These are phyloP conservation scores for Callyntrura sp. DNA, from an alignment of 2,888 invertebrate genomes.

Conservation along the genomic window DNA sequence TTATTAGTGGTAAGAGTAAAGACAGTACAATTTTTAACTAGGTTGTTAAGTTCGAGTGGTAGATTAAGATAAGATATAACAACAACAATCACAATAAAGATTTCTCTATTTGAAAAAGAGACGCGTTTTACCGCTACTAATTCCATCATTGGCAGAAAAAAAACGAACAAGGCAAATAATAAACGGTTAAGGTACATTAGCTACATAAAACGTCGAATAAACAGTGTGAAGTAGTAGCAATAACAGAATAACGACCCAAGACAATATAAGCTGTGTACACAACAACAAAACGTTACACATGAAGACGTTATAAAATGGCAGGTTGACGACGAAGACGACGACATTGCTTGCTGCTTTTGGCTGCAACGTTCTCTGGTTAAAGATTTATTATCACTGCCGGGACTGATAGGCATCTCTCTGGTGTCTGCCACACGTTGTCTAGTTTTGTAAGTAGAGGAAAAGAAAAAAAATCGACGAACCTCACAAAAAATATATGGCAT, in stretches of 20 bases:
- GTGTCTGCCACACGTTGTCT: slow-evolving; percentile 7
- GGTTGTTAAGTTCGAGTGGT: neutral
- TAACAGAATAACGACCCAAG: neutral
- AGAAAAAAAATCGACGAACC: too few species aligned
- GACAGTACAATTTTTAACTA: neutral
- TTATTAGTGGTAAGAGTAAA: neutral
- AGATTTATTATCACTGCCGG: slow-evolving; percentile 59
- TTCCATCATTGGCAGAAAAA: slow-evolving; percentile 23
- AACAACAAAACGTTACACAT: too few species aligned
- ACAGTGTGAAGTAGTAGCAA: neutral
- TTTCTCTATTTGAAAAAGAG: slow-evolving; percentile 18
- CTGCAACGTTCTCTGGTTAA: neutral
- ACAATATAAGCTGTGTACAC: too few species aligned
- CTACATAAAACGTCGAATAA: too few species aligned
- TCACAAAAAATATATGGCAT: slow-evolving; percentile 12
- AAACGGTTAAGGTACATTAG: too few species aligned
- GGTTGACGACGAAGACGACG: slow-evolving; percentile 40
- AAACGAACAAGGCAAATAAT: too few species aligned
- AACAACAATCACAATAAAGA: slow-evolving; percentile 4
- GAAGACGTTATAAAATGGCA: slow-evolving; percentile 6
- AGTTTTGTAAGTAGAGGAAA: too few species aligned
- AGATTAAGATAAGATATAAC: slow-evolving; percentile 30
- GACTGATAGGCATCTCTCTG: slow-evolving; percentile 62
- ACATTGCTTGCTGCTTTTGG: too few species aligned
- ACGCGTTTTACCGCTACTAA: slow-evolving; percentile 13